Evolutionary conservation across 1,140 invertebrate genomes (phyloP), one percentile per base, ranked within the genome.

Genomic region (Ceratina australensis): DNA sequence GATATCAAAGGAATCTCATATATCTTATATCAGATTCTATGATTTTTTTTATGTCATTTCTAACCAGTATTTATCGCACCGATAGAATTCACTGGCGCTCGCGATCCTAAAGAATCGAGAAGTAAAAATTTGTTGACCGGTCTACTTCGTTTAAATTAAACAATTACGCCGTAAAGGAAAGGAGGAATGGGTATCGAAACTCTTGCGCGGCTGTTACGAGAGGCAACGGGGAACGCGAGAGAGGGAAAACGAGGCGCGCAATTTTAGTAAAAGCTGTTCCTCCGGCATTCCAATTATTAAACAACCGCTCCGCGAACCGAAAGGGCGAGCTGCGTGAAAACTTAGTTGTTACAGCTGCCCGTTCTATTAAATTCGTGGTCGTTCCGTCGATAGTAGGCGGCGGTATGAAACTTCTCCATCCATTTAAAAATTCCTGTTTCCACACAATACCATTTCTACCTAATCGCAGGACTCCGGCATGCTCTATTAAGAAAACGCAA

Each of bases 201-300:
- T 22, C 4, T 56, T 20, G 24, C 18, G 3, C 7, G 15, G 8
- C 20, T 7, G n/a, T n/a, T 16, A 18, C 20, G 15, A 49, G n/a
- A 20, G 33, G 0, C 10, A 24, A 0, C 47, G 18, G 5, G 16
- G 0, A 22, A 16, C 8, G 56, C 10, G 3, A n/a, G 18, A 10
- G 61, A 57, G 59, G 2, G 13, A 12, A 71, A 60, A 26, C 22
- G 2, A 3, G 22, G 4, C 10, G 22, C 2, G 42, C 26, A 59
- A 50, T 60, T 71, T 24, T 8, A n/a, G 33, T 24, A 47, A 60
- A 71, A 47, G 10, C 56, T 12, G 18, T 71, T 49, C 18, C 52
- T 57, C 33, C 28, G 10, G 50, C 20, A 7, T 69, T 71, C 1
- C 13, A 72, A 61, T 72, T 60, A 61, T 72, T 28, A 49, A 72